Percentiles rank a stretch among this genome's conserved stretches.
Conservation (phyloP, 2,888 invertebrate species). For the Cataglyphis albicans region DNA sequence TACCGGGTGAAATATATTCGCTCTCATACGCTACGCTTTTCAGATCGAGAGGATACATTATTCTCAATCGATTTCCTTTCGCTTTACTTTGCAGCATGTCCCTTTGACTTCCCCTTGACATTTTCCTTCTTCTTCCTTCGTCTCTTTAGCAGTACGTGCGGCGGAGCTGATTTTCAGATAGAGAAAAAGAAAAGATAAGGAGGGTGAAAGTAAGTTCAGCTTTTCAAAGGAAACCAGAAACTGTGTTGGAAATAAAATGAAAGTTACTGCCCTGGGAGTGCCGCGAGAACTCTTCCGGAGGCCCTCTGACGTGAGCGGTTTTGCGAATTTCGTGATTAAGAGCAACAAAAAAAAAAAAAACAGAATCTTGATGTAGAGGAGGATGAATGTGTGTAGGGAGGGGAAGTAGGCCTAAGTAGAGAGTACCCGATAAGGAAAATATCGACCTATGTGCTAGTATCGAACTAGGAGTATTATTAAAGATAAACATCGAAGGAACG, state of each 20-base stretch:
- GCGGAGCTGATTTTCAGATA: slow-evolving; percentile 49
- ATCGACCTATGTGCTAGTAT: background rate
- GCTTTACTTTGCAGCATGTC: slow-evolving; percentile 53
- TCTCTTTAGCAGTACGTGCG: slow-evolving; percentile 57
- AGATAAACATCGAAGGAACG: slow-evolving; percentile 2
- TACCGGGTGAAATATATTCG: slow-evolving; percentile 53
- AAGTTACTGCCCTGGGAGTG: slow-evolving; percentile 48
- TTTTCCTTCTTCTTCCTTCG: slow-evolving; percentile 40
- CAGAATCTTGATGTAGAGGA: slow-evolving; percentile 3
- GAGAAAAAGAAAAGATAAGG: slow-evolving; percentile 49
- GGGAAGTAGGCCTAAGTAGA: background rate
- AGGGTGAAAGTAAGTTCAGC: slow-evolving; percentile 53
- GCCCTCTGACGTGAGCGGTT: slow-evolving; percentile 55
- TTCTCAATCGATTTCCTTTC: slow-evolving; percentile 59
- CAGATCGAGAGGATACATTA: slow-evolving; percentile 54
- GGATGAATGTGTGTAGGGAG: background rate
- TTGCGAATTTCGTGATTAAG: slow-evolving; percentile 55
- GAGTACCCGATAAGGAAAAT: slow-evolving; percentile 17
- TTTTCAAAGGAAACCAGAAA: slow-evolving; percentile 57
- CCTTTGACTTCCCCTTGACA: slow-evolving; percentile 62
- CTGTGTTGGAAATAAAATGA: slow-evolving; percentile 58
- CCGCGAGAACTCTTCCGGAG: slow-evolving; percentile 48
- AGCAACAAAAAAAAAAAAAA: slow-evolving; percentile 51
- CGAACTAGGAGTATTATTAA: background rate
- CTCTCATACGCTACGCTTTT: slow-evolving; percentile 54